These are phyloP conservation scores for Hirtodrosophila alboralis DNA, from an alignment of 2,888 invertebrate genomes.

Conservation along the genomic window DNA sequence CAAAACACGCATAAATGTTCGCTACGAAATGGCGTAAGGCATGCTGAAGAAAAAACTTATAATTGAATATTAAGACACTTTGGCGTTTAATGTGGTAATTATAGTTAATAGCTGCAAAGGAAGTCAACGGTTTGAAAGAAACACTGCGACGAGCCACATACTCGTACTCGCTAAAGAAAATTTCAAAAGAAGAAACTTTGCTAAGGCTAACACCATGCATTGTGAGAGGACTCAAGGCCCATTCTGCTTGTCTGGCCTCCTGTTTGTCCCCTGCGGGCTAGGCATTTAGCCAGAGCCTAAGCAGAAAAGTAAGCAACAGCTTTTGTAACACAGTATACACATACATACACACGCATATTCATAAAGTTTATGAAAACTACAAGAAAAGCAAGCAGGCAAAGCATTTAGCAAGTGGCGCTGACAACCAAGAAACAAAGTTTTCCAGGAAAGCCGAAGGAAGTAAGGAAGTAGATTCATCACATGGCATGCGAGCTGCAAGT, in stretches of 20 bases:
- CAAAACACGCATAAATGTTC: constrained; percentile 50
- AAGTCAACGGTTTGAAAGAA: constrained; percentile 62
- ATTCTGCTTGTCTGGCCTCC: constrained; percentile 8
- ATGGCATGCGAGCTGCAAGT: constrained; percentile 27
- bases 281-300: constrained; percentile 71
- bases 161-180: constrained; percentile 7
- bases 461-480: constrained; percentile 51
- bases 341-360: constrained; percentile 30
- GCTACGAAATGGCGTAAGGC: constrained; percentile 7
- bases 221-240: constrained; percentile 16
- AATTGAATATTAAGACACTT: constrained; percentile 81
- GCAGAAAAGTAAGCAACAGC: constrained; percentile 76
- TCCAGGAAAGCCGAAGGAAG: constrained; percentile 35
- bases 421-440: constrained; percentile 54
- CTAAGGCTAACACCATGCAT: constrained; percentile 31
- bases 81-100: constrained; percentile 80
- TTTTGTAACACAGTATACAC: constrained; percentile 52
- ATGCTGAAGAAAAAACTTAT: constrained; percentile 59
- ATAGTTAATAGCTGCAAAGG: constrained; percentile 74
- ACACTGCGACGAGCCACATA: constrained; percentile 27
- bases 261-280: constrained; percentile 55
- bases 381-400: constrained; percentile 31
- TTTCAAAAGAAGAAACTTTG: constrained; percentile 43
- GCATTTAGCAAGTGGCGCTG: constrained; percentile 67
- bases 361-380: constrained; percentile 68